Conservation (phyloP, 2,113 vertebrate genomes). For the Copsychus sechellarum region DNA sequence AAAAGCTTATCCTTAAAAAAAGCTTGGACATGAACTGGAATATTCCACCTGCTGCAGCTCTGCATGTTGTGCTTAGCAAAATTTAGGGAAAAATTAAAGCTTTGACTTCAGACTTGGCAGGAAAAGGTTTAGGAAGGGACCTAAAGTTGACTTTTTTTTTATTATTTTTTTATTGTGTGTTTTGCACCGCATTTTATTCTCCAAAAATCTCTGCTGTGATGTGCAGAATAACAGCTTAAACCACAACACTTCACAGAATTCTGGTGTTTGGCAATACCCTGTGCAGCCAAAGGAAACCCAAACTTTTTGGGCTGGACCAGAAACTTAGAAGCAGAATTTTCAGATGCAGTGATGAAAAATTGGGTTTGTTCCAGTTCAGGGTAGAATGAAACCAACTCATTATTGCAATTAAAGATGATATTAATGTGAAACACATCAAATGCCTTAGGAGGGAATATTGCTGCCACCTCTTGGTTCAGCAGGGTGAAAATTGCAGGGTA, state of each 20-base stretch:
- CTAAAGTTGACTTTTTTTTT: not conserved
- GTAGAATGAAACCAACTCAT: not conserved
- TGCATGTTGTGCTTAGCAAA: not conserved
- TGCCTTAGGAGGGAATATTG: not conserved
- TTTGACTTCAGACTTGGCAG: not conserved
- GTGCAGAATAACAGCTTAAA: not conserved
- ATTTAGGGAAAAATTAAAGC: not conserved
- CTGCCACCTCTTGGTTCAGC: constrained; percentile 12
- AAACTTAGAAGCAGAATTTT: not conserved
- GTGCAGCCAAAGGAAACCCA: not conserved
- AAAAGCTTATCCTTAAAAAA: not conserved
- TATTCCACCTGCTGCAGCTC: not conserved
- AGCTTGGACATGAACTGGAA: not conserved
- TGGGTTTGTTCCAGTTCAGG: not conserved
- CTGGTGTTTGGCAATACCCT: not conserved
- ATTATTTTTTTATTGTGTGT: not conserved
- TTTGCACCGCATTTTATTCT: not conserved
- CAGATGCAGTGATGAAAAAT: not conserved
- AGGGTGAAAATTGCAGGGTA: not conserved
- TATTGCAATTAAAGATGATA: not conserved
- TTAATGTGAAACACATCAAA: not conserved
- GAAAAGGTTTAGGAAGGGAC: not conserved
- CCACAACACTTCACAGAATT: not conserved
- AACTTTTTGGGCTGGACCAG: not conserved
- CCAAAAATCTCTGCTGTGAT: not conserved